Evolutionary conservation across 1,140 invertebrate species (phyloP), one percentile per base, ranked within the genome.

Genomic region (Bombus sibiricus): DNA sequence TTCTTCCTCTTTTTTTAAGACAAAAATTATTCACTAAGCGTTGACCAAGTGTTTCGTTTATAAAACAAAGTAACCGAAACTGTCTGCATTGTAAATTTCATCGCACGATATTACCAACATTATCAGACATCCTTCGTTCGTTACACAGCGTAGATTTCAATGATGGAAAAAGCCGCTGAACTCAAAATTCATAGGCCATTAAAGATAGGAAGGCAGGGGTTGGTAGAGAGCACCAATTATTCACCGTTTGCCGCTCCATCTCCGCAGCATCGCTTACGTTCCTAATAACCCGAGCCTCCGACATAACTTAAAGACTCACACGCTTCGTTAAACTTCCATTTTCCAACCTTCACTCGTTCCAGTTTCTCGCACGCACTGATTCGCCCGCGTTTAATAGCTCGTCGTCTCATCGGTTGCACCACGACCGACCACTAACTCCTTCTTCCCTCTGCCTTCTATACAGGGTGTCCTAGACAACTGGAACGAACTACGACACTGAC

Each of bases 271-370:
- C 34, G 43, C 47, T 62, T 64, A 74, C 57, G 34, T 68, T 57
- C 64, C 41, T 77, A 53, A 68, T 74, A 76, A 66, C 57, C 80
- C 3, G 28, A 25, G 28, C 25, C 28, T 39, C 13, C 39, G 34
- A 41, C 25, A 13, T 47, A 66, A 64, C 37, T 81, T 81, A 41
- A 82, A 34, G 13, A 41, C 13, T 9, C 59, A 57, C 62, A 74
- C 62, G 43, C 41, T 76, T 77, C 81, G 68, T 77, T 77, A 77
- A 83, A 53, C 74, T 62, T 64, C 53, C 71, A 74, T 75, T 59
- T 75, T 47, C 53, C 37, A 8, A 22, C 37, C 28, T 62, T 41
- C 47, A 0, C n/a, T 53, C 22, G 47, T 71, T 81, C 68, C 69
- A 62, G 37, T 72, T 73, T 32, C 79, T 41, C 22, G 47, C 53